Base-by-base conservation (phyloP, 2,888 invertebrate species). In the Tetragnatha montana region DNA sequence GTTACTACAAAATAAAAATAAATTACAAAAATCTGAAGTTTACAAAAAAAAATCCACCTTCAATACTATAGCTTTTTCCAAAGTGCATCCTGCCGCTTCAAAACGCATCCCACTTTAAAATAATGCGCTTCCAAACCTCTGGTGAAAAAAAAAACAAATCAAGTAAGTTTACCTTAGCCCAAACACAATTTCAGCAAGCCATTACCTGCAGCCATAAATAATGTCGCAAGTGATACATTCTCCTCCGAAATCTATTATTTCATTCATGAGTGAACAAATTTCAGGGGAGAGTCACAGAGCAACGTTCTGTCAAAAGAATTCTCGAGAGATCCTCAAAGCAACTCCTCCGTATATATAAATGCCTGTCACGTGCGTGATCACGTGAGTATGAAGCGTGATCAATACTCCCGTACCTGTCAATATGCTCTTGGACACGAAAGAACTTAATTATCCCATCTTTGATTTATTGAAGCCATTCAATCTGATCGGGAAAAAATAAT, bases 321-420 rank as follows among this genome's bases (percentile, higher is more conserved):
- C 17, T 60, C 17, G 60, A 17, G 60, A 17, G 60, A 60, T 60
- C 12, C 35, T 0, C 60, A 60, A 8, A 60, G 60, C 12, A 60
- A 17, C 60, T 60, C 12, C 60, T 60, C 4, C 0, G 60, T 12
- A 60, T 4, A 35, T 49, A 50, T 3, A 76, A 76, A 76, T 76
- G n/a, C 76, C 50, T 49, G 19, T 76, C 76, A 76, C 35, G 76
- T 76, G 49, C 50, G 49, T 49, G 50, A 76, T 76, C 76, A 76
- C 76, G 50, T 50, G 76, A n/a, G 50, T 19, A 19, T 49, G 76
- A 76, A 76, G 50, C 8, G 50, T n/a, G 50, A 76, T 50, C 76
- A 50, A 76, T 76, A 76, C 76, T n/a, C 50, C 76, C 49, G 12
- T n/a, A 50, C 76, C n/a, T 50, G 76, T 76, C 76, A 76, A 76